These are phyloP conservation scores for Hemitrygon akajei DNA, from an alignment of 2,797 vertebrate genomes.

Conservation along the genomic window DNA sequence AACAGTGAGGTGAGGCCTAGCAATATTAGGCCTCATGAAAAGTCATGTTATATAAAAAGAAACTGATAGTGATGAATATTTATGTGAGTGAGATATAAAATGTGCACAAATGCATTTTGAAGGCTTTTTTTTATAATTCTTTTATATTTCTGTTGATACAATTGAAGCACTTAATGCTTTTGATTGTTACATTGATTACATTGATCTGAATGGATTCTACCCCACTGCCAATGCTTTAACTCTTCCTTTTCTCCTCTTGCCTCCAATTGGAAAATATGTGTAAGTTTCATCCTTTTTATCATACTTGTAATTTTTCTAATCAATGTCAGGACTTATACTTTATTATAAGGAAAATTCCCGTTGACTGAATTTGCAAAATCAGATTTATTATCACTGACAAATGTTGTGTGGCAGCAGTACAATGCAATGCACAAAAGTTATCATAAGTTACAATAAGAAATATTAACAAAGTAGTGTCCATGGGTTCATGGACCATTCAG, in stretches of 20 bases:
- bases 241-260: background rate
- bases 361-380: too few relatives aligned
- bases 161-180: background rate
- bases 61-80: background rate
- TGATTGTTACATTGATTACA: background rate
- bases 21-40: background rate
- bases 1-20: background rate
- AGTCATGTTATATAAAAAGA: background rate
- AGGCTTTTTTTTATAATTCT: background rate
- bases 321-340: background rate
- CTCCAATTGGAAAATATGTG: background rate
- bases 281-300: background rate
- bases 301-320: background rate
- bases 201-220: background rate
- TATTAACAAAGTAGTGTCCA: too few relatives aligned
- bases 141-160: too few relatives aligned
- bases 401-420: too few relatives aligned
- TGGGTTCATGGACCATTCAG: too few relatives aligned
- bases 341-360: too few relatives aligned
- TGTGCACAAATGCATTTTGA: background rate
- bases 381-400: too few relatives aligned
- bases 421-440: too few relatives aligned
- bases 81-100: background rate
- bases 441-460: too few relatives aligned
- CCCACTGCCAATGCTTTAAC: background rate